These are phyloP conservation scores for Petrocephalus schoutedeni DNA, from an alignment of 2,797 vertebrate species.

Conservation along the genomic window DNA sequence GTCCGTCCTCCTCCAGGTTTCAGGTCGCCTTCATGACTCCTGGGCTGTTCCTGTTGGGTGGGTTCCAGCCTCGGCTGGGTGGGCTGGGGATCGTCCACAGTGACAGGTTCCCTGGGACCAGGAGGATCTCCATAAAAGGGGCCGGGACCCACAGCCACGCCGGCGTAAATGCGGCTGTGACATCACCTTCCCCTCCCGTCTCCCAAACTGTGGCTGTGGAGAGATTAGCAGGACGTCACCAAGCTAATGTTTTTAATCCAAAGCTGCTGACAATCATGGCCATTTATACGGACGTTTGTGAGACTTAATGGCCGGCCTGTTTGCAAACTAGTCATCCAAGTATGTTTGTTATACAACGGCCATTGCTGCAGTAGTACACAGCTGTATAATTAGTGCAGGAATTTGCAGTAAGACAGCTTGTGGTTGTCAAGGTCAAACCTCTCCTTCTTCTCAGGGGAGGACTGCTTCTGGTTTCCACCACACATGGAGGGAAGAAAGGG, in stretches of 20 bases:
- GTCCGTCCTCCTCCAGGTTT: neutral
- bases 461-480: neutral
- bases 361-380: neutral
- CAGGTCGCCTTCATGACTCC: neutral
- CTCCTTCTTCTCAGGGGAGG: neutral
- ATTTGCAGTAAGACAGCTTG: neutral
- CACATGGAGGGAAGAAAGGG: neutral
- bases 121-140: constrained; percentile 48
- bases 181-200: neutral
- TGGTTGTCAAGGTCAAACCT: neutral
- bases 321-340: neutral
- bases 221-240: neutral
- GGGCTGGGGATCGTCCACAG: constrained; percentile 29
- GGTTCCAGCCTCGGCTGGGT: constrained; percentile 6
- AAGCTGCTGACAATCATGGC: neutral
- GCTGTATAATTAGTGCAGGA: constrained; percentile 1
- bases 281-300: neutral
- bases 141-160: neutral
- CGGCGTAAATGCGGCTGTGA: neutral
- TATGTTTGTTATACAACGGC: neutral
- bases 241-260: neutral
- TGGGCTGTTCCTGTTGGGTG: constrained; percentile 5
- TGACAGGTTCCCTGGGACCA: constrained; percentile 27
- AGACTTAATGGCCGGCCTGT: neutral
- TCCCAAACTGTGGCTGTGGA: neutral